Evolutionary conservation across 1,140 invertebrate genomes (phyloP).

Genomic region (Capitella teleta): DNA sequence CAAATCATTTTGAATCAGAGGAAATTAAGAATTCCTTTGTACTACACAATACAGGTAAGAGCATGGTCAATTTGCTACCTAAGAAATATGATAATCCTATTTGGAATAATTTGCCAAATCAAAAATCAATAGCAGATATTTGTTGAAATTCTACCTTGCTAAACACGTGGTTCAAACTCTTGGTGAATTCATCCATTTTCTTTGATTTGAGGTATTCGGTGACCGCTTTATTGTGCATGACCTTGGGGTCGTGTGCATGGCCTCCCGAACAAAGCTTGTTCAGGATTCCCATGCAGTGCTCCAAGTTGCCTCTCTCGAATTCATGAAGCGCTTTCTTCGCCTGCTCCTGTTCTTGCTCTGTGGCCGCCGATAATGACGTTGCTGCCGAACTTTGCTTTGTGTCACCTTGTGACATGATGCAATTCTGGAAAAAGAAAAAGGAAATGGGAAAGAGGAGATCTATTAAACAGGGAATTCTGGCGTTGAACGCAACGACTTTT

Average conservation of each 20-base stretch:
- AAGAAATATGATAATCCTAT: neutral
- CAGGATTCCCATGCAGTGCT: conserved; percentile 49
- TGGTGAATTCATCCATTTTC: conserved; percentile 59
- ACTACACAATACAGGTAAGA: neutral
- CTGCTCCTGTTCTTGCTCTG: conserved; percentile 50
- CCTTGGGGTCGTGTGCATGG: conserved; percentile 54
- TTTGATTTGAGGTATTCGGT: conserved; percentile 60
- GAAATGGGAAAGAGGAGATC: no score
- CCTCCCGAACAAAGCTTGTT: conserved; percentile 50
- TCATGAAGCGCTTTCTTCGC: conserved; percentile 48
- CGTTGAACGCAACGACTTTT: no score
- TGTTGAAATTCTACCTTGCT: conserved; percentile 15
- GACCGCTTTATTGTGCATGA: conserved; percentile 60
- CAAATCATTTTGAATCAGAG: neutral
- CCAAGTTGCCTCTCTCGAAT: conserved; percentile 50
- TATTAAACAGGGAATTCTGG: no score
- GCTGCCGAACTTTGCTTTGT: no score
- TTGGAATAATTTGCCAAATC: neutral
- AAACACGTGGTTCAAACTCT: conserved; percentile 53
- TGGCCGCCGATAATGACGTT: no score
- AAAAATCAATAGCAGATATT: neutral
- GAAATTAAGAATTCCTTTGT: neutral
- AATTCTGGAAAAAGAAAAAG: no score
- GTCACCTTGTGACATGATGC: no score
- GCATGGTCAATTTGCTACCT: neutral